These are phyloP conservation scores for Gymnocheta viridis DNA, from an alignment of 2,888 invertebrate species.

Conservation along the genomic window DNA sequence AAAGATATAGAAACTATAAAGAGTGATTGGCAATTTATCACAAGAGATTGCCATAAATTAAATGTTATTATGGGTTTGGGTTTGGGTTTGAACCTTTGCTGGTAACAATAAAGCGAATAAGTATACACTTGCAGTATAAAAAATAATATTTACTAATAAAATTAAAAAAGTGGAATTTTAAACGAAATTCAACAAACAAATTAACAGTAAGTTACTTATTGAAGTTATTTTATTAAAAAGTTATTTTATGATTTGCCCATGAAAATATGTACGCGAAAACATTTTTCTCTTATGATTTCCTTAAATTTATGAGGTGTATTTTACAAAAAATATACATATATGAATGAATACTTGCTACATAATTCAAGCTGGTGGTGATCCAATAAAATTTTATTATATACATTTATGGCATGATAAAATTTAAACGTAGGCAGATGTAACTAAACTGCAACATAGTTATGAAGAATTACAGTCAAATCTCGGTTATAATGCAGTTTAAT, in stretches of 20 bases:
- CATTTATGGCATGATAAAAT: conserved; percentile 36
- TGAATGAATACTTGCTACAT: not conserved
- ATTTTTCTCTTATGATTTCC: too few relatives aligned
- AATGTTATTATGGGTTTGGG: conserved; percentile 1
- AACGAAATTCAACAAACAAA: not conserved
- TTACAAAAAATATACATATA: not conserved
- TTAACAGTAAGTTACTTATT: too few relatives aligned
- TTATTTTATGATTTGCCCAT: too few relatives aligned
- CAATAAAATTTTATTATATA: conserved; percentile 38
- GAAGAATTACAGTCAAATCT: conserved; percentile 11
- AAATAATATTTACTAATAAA: not conserved
- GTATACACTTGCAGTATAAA: not conserved
- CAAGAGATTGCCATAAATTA: conserved; percentile 42
- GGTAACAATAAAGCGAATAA: not conserved
- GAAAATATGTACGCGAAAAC: not conserved
- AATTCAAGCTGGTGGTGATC: not conserved
- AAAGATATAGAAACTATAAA: conserved; percentile 30
- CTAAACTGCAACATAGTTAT: conserved; percentile 2
- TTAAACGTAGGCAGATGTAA: conserved; percentile 25
- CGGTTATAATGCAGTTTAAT: not conserved
- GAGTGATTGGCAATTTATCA: conserved; percentile 58
- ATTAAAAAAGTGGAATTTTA: not conserved
- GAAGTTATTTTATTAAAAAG: too few relatives aligned
- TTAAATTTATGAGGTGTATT: not conserved
- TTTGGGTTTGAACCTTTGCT: not conserved